These are phyloP conservation scores for Hyposoter didymator DNA, from an alignment of 2,888 invertebrate species.

Conservation along the genomic window DNA sequence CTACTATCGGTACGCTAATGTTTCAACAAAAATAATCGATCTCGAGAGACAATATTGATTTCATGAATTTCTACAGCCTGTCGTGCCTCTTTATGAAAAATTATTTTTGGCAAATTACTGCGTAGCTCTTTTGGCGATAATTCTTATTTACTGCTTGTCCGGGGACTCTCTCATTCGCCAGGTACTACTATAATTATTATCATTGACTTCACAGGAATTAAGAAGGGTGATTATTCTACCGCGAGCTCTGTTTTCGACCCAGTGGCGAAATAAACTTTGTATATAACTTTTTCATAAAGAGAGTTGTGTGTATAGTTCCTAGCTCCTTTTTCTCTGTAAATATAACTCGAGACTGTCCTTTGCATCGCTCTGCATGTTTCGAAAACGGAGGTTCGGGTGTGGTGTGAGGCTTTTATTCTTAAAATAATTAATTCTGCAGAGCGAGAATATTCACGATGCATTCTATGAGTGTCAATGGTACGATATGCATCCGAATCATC, in stretches of 20 bases:
- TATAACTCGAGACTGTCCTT: no score
- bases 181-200: neutral
- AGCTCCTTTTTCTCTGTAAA: no score
- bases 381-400: no score
- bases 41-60: neutral
- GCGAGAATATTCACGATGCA: slow-evolving; percentile 84
- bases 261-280: no score
- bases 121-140: slow-evolving; percentile 57
- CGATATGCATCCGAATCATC: slow-evolving; percentile 84
- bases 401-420: neutral
- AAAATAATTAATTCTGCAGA: slow-evolving; percentile 70
- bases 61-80: neutral
- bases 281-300: no score
- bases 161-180: slow-evolving; percentile 65
- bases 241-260: no score
- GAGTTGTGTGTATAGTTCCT: no score
- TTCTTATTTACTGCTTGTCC: slow-evolving; percentile 71
- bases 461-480: slow-evolving; percentile 86
- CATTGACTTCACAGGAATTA: no score
- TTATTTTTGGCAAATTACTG: slow-evolving; percentile 59
- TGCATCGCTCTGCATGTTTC: no score
- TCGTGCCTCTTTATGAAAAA: slow-evolving; percentile 25
- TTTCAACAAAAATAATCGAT: neutral
- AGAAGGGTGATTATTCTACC: no score
- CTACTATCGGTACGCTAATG: slow-evolving; percentile 51